These are phyloP conservation scores for Alosa sapidissima DNA, from an alignment of 2,797 vertebrate genomes.

Conservation along the genomic window DNA sequence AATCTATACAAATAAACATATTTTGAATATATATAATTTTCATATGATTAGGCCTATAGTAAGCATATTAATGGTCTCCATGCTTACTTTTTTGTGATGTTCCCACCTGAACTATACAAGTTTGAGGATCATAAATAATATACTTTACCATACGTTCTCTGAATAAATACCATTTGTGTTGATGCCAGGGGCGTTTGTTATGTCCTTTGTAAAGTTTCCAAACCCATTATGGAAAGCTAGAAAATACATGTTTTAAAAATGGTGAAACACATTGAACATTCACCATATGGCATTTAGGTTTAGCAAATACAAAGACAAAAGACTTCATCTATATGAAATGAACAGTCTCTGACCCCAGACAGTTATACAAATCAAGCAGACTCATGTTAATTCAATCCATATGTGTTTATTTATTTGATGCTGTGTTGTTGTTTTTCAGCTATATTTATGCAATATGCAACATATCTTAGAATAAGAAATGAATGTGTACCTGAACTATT, in stretches of 20 bases:
- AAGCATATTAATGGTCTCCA: too few relatives aligned
- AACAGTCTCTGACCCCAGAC: too few relatives aligned
- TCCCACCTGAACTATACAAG: not conserved
- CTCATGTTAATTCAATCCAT: constrained; percentile 3
- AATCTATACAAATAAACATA: too few relatives aligned
- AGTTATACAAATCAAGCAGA: constrained; percentile 4
- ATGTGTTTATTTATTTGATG: not conserved
- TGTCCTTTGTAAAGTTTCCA: not conserved
- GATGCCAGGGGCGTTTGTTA: not conserved
- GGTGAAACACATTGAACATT: too few relatives aligned
- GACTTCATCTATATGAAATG: too few relatives aligned
- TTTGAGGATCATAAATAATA: not conserved
- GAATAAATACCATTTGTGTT: not conserved
- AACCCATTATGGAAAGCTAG: not conserved
- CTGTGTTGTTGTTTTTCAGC: not conserved
- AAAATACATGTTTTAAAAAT: not conserved
- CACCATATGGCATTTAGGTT: too few relatives aligned
- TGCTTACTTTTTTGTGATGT: too few relatives aligned
- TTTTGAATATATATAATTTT: too few relatives aligned
- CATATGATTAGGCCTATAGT: too few relatives aligned
- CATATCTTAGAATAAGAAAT: too few relatives aligned
- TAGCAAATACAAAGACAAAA: not conserved
- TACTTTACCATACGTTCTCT: not conserved
- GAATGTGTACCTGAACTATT: not conserved
- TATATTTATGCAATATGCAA: too few relatives aligned